Evolutionary conservation across 2,888 invertebrate species (phyloP).

Genomic region (Limnephilus marmoratus): DNA sequence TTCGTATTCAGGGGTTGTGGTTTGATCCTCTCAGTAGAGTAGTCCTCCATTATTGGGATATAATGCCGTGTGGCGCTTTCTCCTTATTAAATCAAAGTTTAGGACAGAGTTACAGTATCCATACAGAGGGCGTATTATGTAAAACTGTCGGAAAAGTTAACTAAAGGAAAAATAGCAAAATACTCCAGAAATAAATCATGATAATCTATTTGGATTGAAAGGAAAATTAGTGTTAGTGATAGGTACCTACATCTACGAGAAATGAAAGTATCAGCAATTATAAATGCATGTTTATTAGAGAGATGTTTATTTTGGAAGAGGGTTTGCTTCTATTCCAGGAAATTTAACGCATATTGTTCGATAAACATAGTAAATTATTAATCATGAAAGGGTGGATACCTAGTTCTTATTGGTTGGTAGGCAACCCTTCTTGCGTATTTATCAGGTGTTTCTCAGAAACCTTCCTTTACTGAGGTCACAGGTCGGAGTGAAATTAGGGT

Average conservation of each 20-base stretch:
- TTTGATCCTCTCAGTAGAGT: too few species aligned
- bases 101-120: too few species aligned
- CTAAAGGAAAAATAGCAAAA: too few species aligned
- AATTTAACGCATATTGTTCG: neutral
- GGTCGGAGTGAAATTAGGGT: neutral
- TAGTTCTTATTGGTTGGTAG: neutral
- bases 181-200: too few species aligned
- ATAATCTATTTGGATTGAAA: neutral
- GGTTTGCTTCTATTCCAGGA: neutral
- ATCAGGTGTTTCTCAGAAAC: constrained; percentile 40
- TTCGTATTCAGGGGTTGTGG: too few species aligned
- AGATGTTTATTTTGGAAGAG: neutral
- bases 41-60: too few species aligned
- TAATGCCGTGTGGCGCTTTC: too few species aligned
- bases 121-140: too few species aligned
- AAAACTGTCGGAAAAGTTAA: too few species aligned
- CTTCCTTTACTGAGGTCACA: neutral
- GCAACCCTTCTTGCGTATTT: constrained; percentile 41
- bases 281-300: neutral
- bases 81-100: too few species aligned
- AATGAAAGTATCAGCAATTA: neutral
- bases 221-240: neutral
- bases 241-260: neutral
- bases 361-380: constrained; percentile 16
- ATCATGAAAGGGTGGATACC: neutral